Conservation (phyloP, 2,113 vertebrate genomes). For the Etheostoma spectabile region DNA sequence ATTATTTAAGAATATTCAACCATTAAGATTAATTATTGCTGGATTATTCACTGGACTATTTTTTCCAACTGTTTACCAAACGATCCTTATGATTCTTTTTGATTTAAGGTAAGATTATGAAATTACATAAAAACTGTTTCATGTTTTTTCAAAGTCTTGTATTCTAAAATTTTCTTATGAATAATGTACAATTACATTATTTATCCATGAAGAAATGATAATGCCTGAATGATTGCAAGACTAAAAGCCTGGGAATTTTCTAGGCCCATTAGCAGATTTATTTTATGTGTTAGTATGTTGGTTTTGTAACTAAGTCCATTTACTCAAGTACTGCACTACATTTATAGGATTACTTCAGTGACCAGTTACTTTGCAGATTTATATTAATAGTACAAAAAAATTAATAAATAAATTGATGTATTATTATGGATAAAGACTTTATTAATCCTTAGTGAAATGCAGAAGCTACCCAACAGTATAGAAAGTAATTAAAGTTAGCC, state of each 20-base stretch:
- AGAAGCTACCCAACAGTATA: not conserved
- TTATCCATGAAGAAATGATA: too few relatives aligned
- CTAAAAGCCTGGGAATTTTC: not conserved
- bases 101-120: conserved; percentile 65
- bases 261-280: not conserved
- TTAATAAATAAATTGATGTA: not conserved
- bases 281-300: not conserved
- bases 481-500: not conserved
- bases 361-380: not conserved
- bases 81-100: conserved; percentile 50
- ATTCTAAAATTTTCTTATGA: not conserved
- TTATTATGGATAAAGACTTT: not conserved
- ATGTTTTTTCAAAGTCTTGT: not conserved
- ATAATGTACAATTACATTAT: too few relatives aligned
- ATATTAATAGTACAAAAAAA: not conserved
- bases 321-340: not conserved
- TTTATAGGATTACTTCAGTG: not conserved
- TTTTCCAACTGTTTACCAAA: not conserved
- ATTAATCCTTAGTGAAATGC: not conserved
- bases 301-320: not conserved
- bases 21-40: not conserved
- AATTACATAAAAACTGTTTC: not conserved
- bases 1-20: rapidly evolving
- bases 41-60: conserved; percentile 1
- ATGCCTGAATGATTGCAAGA: not conserved